Base-by-base conservation (phyloP, 2,888 invertebrate species). In the Marronus borbonicus region DNA sequence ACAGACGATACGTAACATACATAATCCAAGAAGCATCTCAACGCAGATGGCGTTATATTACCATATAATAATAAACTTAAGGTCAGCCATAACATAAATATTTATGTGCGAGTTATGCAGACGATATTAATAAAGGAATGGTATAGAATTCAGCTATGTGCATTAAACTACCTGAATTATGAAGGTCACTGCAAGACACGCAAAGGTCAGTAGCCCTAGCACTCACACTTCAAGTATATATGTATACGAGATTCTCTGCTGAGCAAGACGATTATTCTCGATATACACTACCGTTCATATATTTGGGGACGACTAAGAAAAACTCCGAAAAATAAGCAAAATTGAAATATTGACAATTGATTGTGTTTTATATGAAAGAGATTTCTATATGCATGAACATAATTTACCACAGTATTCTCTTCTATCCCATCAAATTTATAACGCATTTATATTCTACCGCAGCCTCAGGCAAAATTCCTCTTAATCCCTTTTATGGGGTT, bases 131-230 rank as follows among this genome's bases (percentile, higher is more conserved):
- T 68, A 50, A 20, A 68, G 68, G 49, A 68, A 68, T n/a, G 24
- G 49, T 17, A 36, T 68, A 68, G 68, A 50, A 49, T 62, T 31
- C 24, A 62, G 31, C 31, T 62, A 55, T 55, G 62, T 24, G 24
- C 62, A 24, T 62, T 62, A 31, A 62, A 62, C 68, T 68, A 68
- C 68, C 68, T 68, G 60, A 74, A 44, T 39, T 60, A 60, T 60
- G 60, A 74, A 74, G 72, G 72, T 74, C 72, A 74, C 72, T 60
- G 39, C 72, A 44, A 58, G 39, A 74, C 60, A 58, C 39, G 60
- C 24, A 74, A 74, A 74, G 72, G 72, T 74, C 60, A 74, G 44
- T 74, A 72, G 72, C 72, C 58, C 72, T 58, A 58, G 58, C 20
- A 28, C 44, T 31, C 17, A 44, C 20, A 60, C n/a, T 36, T 24